phyloP scores from a whole-genome alignment of 2,113 vertebrate genomes.

The Choloepus hoffmanni region DNA sequence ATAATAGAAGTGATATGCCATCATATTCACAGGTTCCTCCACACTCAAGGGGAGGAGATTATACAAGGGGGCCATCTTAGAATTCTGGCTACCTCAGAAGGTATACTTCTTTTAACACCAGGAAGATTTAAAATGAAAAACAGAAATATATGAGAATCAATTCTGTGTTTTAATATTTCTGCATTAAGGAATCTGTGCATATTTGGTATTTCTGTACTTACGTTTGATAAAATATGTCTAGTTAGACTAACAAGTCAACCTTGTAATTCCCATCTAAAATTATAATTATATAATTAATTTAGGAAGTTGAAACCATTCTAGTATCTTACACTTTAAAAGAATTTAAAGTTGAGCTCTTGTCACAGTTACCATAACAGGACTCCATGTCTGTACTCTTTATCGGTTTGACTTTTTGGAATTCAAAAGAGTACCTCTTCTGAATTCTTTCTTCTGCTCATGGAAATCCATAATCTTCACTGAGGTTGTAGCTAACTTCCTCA shows the following conservation, averaged over 20 bases:
- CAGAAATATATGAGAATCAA: not conserved
- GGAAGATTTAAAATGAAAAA: not conserved
- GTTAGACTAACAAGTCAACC: not conserved
- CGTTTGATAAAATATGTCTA: not conserved
- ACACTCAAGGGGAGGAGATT: not conserved
- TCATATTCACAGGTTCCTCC: not conserved
- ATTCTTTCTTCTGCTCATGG: not conserved
- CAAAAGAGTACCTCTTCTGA: not conserved
- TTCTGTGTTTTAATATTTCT: not conserved
- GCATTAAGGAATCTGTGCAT: not conserved
- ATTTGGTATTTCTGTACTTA: not conserved
- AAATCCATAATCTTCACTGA: not conserved
- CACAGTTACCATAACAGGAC: not conserved
- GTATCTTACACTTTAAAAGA: not conserved
- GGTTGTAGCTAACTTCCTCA: not conserved
- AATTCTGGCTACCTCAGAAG: not conserved
- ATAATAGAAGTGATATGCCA: not conserved
- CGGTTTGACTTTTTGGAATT: not conserved
- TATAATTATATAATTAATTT: not conserved
- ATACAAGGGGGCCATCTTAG: not conserved
- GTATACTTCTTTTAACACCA: not conserved
- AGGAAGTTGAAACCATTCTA: constrained; percentile 10
- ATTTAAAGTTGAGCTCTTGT: not conserved
- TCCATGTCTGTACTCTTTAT: not conserved
- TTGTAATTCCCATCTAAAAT: not conserved